Percentiles rank a stretch among this genome's conserved stretches.
Evolutionary conservation across 2,797 vertebrate species (phyloP).

Genomic region (Trachurus trachurus): DNA sequence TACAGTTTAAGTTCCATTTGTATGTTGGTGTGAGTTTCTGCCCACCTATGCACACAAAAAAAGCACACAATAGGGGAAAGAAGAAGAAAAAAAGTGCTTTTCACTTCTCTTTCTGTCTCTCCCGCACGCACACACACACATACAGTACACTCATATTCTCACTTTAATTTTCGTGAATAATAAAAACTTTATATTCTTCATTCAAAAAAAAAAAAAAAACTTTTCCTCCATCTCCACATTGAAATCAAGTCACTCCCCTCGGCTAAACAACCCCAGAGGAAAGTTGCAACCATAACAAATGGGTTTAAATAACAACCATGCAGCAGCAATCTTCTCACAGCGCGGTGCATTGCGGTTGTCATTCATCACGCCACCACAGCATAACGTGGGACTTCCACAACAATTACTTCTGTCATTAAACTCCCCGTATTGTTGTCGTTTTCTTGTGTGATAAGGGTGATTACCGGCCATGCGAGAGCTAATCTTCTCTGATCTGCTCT

Average conservation of each 20-base stretch:
- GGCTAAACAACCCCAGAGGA: conserved; percentile 50
- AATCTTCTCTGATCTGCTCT: conserved; percentile 81
- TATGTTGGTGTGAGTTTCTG: not conserved
- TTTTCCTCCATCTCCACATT: conserved; percentile 15
- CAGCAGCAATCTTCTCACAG: conserved; percentile 71
- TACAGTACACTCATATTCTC: not conserved
- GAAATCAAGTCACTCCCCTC: conserved; percentile 47
- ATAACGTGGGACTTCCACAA: conserved; percentile 77
- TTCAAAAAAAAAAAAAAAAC: conserved; percentile 12
- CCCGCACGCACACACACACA: not conserved
- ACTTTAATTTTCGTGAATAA: conserved; percentile 13
- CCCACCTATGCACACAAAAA: not conserved
- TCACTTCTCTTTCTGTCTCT: not conserved
- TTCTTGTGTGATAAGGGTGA: conserved; percentile 81
- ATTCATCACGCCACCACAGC: conserved; percentile 79
- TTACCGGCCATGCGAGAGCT: conserved; percentile 78
- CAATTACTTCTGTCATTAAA: conserved; percentile 81
- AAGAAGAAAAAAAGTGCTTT: not conserved
- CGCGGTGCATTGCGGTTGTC: conserved; percentile 64
- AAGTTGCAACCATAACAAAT: conserved; percentile 74
- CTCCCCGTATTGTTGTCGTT: conserved; percentile 75
- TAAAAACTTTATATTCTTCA: conserved; percentile 19
- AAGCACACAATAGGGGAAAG: not conserved
- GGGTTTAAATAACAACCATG: conserved; percentile 69
- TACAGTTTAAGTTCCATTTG: not conserved